Conservation (phyloP, 2,797 vertebrate genomes). For the Cryptoprocta ferox region DNA sequence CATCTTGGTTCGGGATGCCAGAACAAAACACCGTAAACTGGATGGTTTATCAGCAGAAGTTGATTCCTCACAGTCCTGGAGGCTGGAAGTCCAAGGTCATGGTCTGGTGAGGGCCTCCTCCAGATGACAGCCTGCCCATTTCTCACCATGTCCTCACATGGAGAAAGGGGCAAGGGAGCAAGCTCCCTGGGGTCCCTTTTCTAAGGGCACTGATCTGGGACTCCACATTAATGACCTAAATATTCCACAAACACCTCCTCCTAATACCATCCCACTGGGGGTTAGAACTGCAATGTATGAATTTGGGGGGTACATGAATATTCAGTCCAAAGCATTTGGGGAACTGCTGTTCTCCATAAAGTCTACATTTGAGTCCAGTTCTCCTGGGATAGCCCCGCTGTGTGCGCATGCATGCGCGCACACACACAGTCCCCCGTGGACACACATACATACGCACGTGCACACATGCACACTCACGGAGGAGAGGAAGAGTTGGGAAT, state of each 20-base stretch:
- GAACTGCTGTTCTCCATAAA: not conserved
- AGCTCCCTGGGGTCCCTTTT: not conserved
- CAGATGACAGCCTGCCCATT: not conserved
- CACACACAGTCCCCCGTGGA: not conserved
- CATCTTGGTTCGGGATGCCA: fast-evolving
- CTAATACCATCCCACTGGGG: not conserved
- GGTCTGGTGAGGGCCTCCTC: not conserved
- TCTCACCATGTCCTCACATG: not conserved
- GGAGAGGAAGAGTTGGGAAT: not conserved
- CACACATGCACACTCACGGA: not conserved
- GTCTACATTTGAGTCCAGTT: not conserved
- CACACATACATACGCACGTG: not conserved
- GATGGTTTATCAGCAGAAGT: not conserved
- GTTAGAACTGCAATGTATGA: not conserved
- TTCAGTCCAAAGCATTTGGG: not conserved
- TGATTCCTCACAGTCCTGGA: not conserved
- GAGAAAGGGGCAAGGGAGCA: not conserved
- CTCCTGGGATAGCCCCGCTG: not conserved
- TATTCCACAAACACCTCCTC: not conserved
- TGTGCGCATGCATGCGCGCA: not conserved
- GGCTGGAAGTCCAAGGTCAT: not conserved
- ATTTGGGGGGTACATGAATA: not conserved
- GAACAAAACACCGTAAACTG: not conserved
- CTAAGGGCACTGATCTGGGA: not conserved
- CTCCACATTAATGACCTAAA: not conserved